These are phyloP conservation scores for Balanococcus diminutus DNA, from an alignment of 2,888 invertebrate species.

Conservation along the genomic window DNA sequence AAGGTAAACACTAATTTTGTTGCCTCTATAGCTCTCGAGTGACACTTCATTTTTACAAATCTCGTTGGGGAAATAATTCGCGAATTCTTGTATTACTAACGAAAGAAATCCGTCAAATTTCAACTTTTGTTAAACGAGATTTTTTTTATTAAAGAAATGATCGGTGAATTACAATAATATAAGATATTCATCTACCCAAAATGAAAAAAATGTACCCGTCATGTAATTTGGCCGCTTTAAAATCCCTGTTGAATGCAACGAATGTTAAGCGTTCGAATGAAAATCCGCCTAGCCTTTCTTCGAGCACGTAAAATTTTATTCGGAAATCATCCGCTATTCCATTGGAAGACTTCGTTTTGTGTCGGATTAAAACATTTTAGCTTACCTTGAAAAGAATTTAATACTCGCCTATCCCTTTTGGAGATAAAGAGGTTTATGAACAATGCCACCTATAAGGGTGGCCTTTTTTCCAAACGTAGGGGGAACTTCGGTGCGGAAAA, in stretches of 20 bases:
- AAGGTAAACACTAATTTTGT: background rate
- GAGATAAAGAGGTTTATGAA: slow-evolving; percentile 3
- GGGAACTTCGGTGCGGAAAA: background rate
- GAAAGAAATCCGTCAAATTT: background rate
- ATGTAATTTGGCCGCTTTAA: background rate
- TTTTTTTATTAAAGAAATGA: background rate
- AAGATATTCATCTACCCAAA: background rate
- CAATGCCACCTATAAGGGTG: slow-evolving; percentile 3
- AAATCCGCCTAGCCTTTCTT: background rate
- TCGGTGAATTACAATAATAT: background rate
- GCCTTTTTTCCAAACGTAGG: background rate
- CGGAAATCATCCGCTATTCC: background rate
- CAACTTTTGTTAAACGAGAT: background rate
- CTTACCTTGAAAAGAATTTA: slow-evolving; percentile 26
- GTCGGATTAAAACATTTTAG: slow-evolving; percentile 22
- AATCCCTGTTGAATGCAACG: background rate
- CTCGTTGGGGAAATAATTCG: background rate
- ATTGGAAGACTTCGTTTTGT: slow-evolving; percentile 10
- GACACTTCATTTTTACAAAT: background rate
- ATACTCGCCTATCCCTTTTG: background rate
- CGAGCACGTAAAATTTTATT: background rate
- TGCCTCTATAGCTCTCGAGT: background rate
- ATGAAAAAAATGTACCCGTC: background rate
- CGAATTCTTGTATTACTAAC: background rate
- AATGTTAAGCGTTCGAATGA: background rate